Percentiles rank a stretch among this genome's conserved stretches.
phyloP scores from a whole-genome alignment of 2,113 vertebrate genomes.

The Miniopterus natalensis region DNA sequence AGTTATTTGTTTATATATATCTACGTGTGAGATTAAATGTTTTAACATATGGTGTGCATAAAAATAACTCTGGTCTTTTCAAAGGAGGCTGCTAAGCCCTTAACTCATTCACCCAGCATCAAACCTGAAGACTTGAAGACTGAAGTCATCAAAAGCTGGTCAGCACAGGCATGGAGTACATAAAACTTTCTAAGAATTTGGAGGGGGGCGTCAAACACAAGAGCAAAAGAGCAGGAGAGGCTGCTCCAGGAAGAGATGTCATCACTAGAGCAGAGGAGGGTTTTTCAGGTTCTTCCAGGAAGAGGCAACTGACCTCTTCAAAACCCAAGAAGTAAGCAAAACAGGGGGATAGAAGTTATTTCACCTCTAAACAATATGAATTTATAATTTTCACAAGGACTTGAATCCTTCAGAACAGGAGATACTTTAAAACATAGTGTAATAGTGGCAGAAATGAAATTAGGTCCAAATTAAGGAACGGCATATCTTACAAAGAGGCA shows the following conservation, averaged over 20 bases:
- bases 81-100: slow-evolving; percentile 49
- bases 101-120: slow-evolving; percentile 38
- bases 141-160: neutral
- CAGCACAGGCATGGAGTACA: no score
- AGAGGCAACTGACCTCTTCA: neutral
- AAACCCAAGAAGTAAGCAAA: neutral
- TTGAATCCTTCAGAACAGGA: neutral
- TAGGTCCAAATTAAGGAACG: neutral
- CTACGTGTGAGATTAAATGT: slow-evolving; percentile 37
- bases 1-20: slow-evolving; percentile 61
- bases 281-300: neutral
- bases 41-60: slow-evolving; percentile 56
- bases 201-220: neutral
- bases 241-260: neutral
- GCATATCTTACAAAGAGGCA: neutral
- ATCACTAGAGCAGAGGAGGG: neutral
- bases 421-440: neutral
- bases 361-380: neutral
- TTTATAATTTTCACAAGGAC: neutral
- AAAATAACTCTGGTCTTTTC: slow-evolving; percentile 63
- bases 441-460: neutral
- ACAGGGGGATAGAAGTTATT: neutral
- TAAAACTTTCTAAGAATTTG: neutral
- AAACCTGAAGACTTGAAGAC: slow-evolving; percentile 18
- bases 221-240: neutral